Conservation (phyloP, 2,888 invertebrate species). For the Smittia aterrima region DNA sequence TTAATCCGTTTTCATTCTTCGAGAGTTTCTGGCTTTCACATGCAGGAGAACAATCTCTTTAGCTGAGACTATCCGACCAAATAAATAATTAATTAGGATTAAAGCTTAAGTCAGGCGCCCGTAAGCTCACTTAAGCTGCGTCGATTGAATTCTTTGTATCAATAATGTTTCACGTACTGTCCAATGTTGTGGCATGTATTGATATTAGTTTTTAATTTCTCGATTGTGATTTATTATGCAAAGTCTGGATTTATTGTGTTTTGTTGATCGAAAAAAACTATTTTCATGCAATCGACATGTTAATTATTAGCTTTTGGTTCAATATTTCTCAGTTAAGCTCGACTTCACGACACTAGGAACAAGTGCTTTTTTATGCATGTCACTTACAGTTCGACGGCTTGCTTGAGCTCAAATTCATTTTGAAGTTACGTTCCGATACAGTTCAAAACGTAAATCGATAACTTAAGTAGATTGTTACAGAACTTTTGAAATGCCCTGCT, state of each 20-base stretch:
- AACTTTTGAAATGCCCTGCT: too few species aligned
- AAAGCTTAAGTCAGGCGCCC: not conserved
- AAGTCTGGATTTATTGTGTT: not conserved
- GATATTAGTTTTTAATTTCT: conserved; percentile 9
- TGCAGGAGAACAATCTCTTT: not conserved
- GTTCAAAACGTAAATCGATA: too few species aligned
- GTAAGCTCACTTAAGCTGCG: not conserved
- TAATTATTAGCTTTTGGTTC: not conserved
- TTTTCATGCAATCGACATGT: conserved; percentile 8
- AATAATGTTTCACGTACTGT: not conserved
- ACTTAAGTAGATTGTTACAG: too few species aligned
- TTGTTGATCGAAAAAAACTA: not conserved
- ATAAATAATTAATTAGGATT: conserved; percentile 24
- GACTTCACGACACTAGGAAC: conserved; percentile 15
- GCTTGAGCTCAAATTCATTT: not conserved
- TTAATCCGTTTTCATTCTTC: conserved; percentile 34
- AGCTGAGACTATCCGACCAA: not conserved
- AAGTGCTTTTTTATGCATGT: conserved; percentile 13
- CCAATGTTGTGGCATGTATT: conserved; percentile 7
- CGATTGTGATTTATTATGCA: conserved; percentile 6
- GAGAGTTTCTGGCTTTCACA: not conserved
- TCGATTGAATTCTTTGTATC: conserved; percentile 16
- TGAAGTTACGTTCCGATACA: too few species aligned
- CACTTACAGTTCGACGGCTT: not conserved
- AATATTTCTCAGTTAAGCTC: not conserved